These are phyloP conservation scores for Nothobranchius furzeri DNA, from an alignment of 2,113 vertebrate species.

Conservation along the genomic window DNA sequence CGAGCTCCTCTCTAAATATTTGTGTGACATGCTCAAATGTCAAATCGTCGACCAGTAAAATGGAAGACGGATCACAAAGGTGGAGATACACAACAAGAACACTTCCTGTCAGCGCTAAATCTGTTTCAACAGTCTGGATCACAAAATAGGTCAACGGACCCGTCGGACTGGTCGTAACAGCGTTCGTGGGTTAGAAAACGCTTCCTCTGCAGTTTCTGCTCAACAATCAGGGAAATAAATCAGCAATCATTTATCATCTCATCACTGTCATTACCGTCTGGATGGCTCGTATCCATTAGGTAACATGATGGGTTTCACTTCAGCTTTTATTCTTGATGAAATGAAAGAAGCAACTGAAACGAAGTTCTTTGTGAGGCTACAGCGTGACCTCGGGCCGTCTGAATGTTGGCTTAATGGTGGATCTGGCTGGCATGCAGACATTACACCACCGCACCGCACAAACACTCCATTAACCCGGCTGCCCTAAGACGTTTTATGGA, in stretches of 20 bases:
- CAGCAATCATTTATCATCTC: slow-evolving; percentile 20
- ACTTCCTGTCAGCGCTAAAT: slow-evolving; percentile 7
- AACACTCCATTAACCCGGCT: slow-evolving; percentile 29
- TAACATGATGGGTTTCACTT: slow-evolving; percentile 3
- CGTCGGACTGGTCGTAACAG: slow-evolving; percentile 35
- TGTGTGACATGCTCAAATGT: no score
- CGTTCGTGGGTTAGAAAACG: slow-evolving; percentile 11
- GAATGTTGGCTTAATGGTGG: slow-evolving; percentile 22
- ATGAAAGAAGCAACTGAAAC: slow-evolving; percentile 2
- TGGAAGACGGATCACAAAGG: not conserved
- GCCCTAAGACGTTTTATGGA: slow-evolving; percentile 9
- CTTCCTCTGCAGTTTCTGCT: slow-evolving; percentile 23
- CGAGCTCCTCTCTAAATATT: no score
- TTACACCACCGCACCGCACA: not conserved
- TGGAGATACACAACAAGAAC: not conserved
- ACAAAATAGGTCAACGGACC: slow-evolving; percentile 20
- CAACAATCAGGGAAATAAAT: not conserved
- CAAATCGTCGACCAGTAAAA: no score
- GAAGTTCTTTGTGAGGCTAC: not conserved
- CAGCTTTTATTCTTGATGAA: not conserved
- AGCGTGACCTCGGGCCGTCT: not conserved
- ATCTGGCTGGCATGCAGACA: slow-evolving; percentile 13
- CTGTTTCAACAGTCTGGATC: slow-evolving; percentile 39
- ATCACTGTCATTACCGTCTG: not conserved
- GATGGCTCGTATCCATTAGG: slow-evolving; percentile 2